Percentiles rank a stretch among this genome's conserved stretches.
These are phyloP conservation scores for Isurus oxyrinchus DNA, from an alignment of 2,113 vertebrate species.

Conservation along the genomic window DNA sequence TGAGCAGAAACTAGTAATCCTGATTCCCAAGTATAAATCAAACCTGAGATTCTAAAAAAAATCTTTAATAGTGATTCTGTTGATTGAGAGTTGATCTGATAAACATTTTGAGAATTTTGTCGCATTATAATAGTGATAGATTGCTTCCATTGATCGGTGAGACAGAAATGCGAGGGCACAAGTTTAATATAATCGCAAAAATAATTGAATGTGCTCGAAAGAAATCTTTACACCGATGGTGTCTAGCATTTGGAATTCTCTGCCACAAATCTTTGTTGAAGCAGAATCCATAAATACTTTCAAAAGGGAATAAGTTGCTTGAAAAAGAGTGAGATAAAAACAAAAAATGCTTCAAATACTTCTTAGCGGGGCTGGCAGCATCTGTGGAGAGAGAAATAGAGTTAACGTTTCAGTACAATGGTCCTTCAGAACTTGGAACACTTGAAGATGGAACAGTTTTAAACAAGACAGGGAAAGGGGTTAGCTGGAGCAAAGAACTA, in stretches of 20 bases:
- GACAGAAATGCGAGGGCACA: not conserved
- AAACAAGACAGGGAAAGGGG: too few species aligned
- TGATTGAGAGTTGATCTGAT: not conserved
- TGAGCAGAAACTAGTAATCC: not conserved
- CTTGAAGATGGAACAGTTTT: too few species aligned
- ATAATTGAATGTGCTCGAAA: not conserved
- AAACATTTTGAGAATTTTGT: not conserved
- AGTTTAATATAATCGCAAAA: not conserved
- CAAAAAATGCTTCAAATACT: not conserved
- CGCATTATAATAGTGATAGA: not conserved
- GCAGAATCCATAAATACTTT: slow-evolving; percentile 2
- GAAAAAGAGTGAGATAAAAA: not conserved
- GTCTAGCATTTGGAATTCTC: not conserved
- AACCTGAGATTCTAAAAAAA: not conserved
- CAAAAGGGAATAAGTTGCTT: not conserved
- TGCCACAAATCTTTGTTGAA: not conserved
- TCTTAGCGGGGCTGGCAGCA: not conserved
- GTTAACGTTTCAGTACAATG: not conserved
- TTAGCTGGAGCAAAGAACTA: too few species aligned
- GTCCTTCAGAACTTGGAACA: too few species aligned
- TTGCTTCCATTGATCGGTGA: not conserved
- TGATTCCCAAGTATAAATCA: not conserved
- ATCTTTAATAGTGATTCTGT: not conserved
- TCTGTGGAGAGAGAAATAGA: not conserved
- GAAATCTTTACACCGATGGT: not conserved